Evolutionary conservation across 2,113 vertebrate genomes (phyloP).

Genomic region (Synodontis membranacea): DNA sequence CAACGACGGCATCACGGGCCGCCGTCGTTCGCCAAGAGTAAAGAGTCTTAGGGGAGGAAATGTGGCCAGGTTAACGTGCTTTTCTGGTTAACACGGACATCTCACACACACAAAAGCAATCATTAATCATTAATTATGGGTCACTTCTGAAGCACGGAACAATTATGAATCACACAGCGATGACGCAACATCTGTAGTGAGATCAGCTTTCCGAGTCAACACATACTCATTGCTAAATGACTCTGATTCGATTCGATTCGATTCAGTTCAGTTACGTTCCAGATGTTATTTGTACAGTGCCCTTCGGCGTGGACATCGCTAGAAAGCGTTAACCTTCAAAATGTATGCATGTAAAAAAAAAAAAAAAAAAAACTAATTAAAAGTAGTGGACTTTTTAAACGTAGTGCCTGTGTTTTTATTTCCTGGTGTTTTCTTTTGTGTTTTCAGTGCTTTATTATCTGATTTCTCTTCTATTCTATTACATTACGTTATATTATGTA

Average conservation of each 20-base stretch:
- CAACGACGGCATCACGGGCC: slow-evolving; percentile 60
- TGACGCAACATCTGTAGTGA: neutral
- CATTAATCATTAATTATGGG: neutral
- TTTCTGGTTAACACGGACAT: neutral
- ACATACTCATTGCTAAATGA: neutral
- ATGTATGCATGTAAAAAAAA: neutral
- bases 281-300: neutral
- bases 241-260: neutral
- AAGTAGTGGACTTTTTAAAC: neutral
- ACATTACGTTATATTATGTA: neutral
- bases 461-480: too few relatives aligned
- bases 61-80: neutral
- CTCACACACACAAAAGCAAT: neutral
- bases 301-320: neutral
- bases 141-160: neutral
- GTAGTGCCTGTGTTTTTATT: neutral
- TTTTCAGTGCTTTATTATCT: too few relatives aligned
- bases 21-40: slow-evolving; percentile 54
- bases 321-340: neutral
- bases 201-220: neutral
- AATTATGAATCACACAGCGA: neutral
- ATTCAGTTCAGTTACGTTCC: neutral
- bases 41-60: too few relatives aligned
- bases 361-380: neutral
- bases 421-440: neutral